These are phyloP conservation scores for Staurois parvus DNA, from an alignment of 2,797 vertebrate species.

Conservation along the genomic window DNA sequence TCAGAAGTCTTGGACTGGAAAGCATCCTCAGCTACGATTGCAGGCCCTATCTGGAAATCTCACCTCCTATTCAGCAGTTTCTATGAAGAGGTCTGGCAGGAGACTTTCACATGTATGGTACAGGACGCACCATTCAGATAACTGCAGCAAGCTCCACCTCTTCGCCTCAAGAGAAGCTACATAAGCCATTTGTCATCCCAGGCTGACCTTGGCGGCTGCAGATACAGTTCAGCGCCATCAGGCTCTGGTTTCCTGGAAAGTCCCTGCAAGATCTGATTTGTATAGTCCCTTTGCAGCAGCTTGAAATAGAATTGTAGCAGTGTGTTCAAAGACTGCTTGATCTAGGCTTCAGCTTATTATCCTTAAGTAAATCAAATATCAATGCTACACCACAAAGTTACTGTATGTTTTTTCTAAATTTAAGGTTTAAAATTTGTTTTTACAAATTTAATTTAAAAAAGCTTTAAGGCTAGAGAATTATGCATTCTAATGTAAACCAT, in stretches of 20 bases:
- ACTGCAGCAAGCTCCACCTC: not conserved
- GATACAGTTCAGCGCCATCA: slow-evolving; percentile 4
- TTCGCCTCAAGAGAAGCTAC: slow-evolving; percentile 17
- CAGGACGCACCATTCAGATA: not conserved
- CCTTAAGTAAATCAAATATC: not conserved
- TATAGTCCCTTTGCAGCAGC: not conserved
- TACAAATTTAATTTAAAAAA: no score
- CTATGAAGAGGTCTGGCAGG: not conserved
- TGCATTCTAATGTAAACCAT: no score
- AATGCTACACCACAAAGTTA: no score
- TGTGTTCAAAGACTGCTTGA: not conserved
- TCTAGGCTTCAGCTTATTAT: not conserved
- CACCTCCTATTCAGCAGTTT: not conserved
- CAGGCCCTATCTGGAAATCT: not conserved
- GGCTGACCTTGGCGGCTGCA: slow-evolving; percentile 57
- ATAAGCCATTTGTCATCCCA: slow-evolving; percentile 39
- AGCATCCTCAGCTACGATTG: not conserved
- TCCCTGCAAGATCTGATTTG: slow-evolving; percentile 11
- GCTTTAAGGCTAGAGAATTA: no score
- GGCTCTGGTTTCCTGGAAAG: slow-evolving; percentile 16
- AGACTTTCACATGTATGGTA: not conserved
- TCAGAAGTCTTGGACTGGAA: not conserved
- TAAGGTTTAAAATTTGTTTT: no score
- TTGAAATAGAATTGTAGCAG: not conserved
- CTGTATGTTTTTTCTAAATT: no score